A percentile compares a stretch with the other conserved stretches of the same genome.
These are phyloP conservation scores for Chrysolina americana DNA, from an alignment of 2,888 invertebrate species.

Conservation along the genomic window DNA sequence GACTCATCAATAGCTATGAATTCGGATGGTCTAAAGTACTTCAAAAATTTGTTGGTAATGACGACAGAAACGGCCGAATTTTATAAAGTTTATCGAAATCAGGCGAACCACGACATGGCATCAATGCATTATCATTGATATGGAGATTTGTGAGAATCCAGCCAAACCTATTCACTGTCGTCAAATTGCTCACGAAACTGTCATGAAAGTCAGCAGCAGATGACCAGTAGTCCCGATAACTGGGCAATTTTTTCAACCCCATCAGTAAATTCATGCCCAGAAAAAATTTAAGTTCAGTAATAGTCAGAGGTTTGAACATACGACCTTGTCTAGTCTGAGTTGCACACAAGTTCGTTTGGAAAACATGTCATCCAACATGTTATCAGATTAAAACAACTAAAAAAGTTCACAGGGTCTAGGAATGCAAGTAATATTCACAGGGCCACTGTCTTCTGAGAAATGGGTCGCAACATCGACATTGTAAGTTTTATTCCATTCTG, in stretches of 20 bases:
- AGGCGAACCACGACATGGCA: slow-evolving; percentile 27
- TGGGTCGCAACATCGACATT: no score
- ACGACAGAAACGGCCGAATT: slow-evolving; percentile 32
- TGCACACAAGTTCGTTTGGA: neutral
- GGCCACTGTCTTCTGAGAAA: no score
- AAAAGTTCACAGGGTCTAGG: neutral
- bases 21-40: neutral
- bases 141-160: slow-evolving; percentile 47
- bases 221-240: no score
- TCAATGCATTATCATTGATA: slow-evolving; percentile 43
- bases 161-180: slow-evolving; percentile 43
- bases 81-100: slow-evolving; percentile 46
- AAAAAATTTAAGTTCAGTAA: slow-evolving; percentile 4
- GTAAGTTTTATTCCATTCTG: no score
- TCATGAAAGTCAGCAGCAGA: slow-evolving; percentile 38
- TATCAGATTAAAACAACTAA: neutral
- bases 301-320: slow-evolving; percentile 8
- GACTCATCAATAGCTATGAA: neutral
- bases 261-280: slow-evolving; percentile 30
- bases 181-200: slow-evolving; percentile 38
- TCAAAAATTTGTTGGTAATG: neutral
- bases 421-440: neutral
- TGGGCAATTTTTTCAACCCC: slow-evolving; percentile 24
- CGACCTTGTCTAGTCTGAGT: neutral
- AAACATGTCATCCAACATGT: neutral